Conservation (phyloP, 1,140 invertebrate genomes). For the Scaptomyza montana region DNA sequence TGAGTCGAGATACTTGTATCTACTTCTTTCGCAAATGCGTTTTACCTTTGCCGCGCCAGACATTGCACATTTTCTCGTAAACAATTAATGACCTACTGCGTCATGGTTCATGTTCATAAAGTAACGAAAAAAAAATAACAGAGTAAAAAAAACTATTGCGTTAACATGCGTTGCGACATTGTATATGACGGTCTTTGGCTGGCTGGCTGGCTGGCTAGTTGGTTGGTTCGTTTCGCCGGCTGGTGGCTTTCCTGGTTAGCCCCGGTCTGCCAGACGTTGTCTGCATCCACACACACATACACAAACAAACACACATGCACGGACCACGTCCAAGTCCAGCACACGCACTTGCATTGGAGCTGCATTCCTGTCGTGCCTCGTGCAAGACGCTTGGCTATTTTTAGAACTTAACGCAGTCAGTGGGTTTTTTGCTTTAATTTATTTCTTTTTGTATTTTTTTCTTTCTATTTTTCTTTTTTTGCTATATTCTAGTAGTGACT, state of each 20-base stretch:
- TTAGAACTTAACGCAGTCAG: conserved; percentile 69
- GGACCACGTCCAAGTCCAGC: conserved; percentile 23
- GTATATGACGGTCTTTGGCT: conserved; percentile 49
- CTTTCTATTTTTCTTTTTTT: conserved; percentile 25
- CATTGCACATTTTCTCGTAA: conserved; percentile 52
- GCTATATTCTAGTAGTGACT: not conserved
- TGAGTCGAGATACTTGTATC: not conserved
- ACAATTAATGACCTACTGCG: conserved; percentile 82
- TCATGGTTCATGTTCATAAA: conserved; percentile 55
- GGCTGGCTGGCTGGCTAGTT: too few relatives aligned
- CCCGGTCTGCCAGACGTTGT: conserved; percentile 61
- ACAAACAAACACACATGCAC: conserved; percentile 15
- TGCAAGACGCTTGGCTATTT: conserved; percentile 64
- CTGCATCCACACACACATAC: conserved; percentile 52
- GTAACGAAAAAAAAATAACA: conserved; percentile 15
- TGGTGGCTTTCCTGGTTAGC: conserved; percentile 44
- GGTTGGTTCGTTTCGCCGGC: conserved; percentile 18
- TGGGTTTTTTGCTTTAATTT: conserved; percentile 62
- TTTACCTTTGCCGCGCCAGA: conserved; percentile 21
- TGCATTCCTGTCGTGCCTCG: conserved; percentile 70
- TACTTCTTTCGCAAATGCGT: not conserved
- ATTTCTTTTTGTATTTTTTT: conserved; percentile 14
- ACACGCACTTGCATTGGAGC: conserved; percentile 68
- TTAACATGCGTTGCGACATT: conserved; percentile 77
- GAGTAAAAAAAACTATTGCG: conserved; percentile 53